A percentile compares a stretch with the other conserved stretches of the same genome.
phyloP scores from a whole-genome alignment of 2,888 invertebrate genomes.

The Lypha dubia region DNA sequence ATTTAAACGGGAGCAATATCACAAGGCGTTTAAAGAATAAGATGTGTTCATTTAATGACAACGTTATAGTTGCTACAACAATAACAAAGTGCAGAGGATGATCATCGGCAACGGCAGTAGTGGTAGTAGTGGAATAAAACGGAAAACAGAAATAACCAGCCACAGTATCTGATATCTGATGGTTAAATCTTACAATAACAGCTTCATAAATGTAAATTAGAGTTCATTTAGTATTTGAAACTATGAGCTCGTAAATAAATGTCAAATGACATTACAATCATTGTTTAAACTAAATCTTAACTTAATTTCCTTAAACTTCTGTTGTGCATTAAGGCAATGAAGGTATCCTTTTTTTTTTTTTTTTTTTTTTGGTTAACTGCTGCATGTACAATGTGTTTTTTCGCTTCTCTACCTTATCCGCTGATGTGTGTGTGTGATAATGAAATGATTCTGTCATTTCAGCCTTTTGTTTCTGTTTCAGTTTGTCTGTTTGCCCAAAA shows the following conservation, averaged over 20 bases:
- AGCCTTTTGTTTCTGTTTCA: constrained; percentile 45
- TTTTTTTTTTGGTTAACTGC: too few species aligned
- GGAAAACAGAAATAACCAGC: constrained; percentile 6
- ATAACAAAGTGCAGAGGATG: background rate
- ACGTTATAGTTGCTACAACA: constrained; percentile 52
- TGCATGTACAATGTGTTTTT: constrained; percentile 16
- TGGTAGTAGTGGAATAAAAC: constrained; percentile 11
- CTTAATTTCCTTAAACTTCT: constrained; percentile 31
- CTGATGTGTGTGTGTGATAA: constrained; percentile 74
- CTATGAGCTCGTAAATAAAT: constrained; percentile 82
- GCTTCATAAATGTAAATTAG: constrained; percentile 83
- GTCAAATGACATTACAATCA: constrained; percentile 82
- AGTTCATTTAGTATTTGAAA: constrained; percentile 81
- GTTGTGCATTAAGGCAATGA: background rate
- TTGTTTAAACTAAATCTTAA: constrained; percentile 73
- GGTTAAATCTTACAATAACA: constrained; percentile 76
- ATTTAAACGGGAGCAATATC: constrained; percentile 65
- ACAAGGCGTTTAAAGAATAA: constrained; percentile 65
- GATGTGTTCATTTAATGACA: constrained; percentile 69
- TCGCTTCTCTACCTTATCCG: constrained; percentile 51
- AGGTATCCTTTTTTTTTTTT: constrained; percentile 69
- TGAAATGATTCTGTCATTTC: constrained; percentile 66
- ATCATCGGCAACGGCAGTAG: too few species aligned
- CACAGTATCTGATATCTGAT: constrained; percentile 56
- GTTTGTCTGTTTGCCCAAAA: constrained; percentile 1